These are phyloP conservation scores for Eremophila alpestris DNA, from an alignment of 2,797 vertebrate genomes.

Conservation along the genomic window DNA sequence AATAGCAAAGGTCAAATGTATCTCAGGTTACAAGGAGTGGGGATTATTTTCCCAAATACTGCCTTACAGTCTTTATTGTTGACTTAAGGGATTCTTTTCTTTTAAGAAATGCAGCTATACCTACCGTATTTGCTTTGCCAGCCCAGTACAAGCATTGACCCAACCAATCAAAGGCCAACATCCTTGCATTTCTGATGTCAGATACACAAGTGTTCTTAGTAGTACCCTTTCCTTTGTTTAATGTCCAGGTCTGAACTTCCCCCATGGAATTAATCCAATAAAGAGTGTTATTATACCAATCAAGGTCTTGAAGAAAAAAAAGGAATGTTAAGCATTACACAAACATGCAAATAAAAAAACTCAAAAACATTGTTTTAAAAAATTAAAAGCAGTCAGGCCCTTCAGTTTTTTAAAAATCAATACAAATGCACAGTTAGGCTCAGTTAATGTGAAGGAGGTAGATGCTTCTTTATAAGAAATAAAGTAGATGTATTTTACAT, in stretches of 20 bases:
- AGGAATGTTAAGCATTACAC: neutral
- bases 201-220: slow-evolving; percentile 23
- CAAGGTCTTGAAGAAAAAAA: slow-evolving; percentile 68
- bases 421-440: neutral
- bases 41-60: neutral
- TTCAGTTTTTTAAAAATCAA: neutral
- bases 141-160: slow-evolving; percentile 78
- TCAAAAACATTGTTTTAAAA: neutral
- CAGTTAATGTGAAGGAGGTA: neutral
- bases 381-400: neutral
- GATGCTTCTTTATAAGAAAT: neutral
- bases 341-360: neutral
- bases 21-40: neutral
- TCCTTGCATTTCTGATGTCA: slow-evolving; percentile 63
- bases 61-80: neutral
- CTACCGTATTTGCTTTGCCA: slow-evolving; percentile 75
- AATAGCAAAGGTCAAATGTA: neutral
- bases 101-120: neutral
- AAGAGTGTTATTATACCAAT: slow-evolving; percentile 79
- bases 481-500: neutral
- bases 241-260: slow-evolving; percentile 64
- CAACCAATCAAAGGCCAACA: slow-evolving; percentile 79
- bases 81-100: neutral
- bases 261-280: slow-evolving; percentile 77
- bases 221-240: slow-evolving; percentile 4